These are phyloP conservation scores for Junonia oenone DNA, from an alignment of 2,888 invertebrate species.

Conservation along the genomic window DNA sequence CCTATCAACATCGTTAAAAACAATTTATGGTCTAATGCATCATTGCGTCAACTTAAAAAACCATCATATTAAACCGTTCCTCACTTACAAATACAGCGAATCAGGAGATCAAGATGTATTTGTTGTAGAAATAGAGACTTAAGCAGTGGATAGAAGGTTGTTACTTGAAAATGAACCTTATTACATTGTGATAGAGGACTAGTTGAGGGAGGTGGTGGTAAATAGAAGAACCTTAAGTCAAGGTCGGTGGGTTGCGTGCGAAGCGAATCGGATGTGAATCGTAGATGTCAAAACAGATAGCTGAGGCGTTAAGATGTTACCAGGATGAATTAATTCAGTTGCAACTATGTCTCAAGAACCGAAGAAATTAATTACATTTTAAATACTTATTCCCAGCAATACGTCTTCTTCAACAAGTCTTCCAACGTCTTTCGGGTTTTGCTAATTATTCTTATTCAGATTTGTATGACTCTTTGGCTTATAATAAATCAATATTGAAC, in stretches of 20 bases:
- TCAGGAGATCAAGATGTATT: constrained; percentile 10
- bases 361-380: no score
- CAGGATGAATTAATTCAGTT: background rate
- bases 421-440: no score
- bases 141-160: background rate
- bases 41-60: constrained; percentile 5
- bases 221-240: constrained; percentile 12
- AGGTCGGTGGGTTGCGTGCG: constrained; percentile 24
- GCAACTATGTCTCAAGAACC: no score
- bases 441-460: no score
- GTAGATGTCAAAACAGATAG: constrained; percentile 24
- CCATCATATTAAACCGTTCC: constrained; percentile 7
- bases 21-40: constrained; percentile 10
- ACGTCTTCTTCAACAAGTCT: no score
- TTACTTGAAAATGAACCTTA: constrained; percentile 1
- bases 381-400: no score
- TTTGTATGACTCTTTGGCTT: no score
- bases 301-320: constrained; percentile 10
- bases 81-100: background rate
- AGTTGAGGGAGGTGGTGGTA: background rate
- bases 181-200: background rate
- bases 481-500: no score
- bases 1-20: constrained; percentile 9
- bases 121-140: background rate
- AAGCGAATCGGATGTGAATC: constrained; percentile 25